Base-by-base conservation (phyloP, 37 sponge, comb jelly and placozoan species). In the Ianthella basta region DNA sequence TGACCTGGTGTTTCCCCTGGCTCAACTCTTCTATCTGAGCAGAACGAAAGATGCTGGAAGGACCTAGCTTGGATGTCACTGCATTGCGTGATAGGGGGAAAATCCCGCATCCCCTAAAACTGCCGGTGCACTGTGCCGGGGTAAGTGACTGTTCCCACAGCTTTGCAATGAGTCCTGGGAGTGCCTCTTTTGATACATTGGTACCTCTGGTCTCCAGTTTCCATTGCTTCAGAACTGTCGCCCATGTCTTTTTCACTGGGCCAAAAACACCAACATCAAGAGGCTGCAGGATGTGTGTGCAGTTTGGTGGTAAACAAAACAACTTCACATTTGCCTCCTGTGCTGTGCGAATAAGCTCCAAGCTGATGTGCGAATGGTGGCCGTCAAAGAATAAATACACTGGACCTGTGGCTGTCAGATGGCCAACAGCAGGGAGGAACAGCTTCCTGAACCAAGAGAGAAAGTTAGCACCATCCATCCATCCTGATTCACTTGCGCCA, bases 141-240 rank as follows among this genome's bases (percentile, higher is more conserved):
- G n/a, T n/a, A n/a, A n/a, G n/a, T n/a, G n/a, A n/a, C n/a, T n/a
- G 35, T 19, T 72, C 50, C 85, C 85, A 85, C 14, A 75, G 64
- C 21, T 54, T 12, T 20, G 78, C 40, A 23, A 85, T 18, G 36
- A 75, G 44, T 2, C 15, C 12, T 24, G 84, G 56, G 56, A 83
- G 69, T 8, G 3, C n/a, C 4, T 27, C 34, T 25, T 69, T 83
- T 10, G 30, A 30, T 4, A 59, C 85, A 20, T 74, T 84, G 50
- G 20, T 41, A 34, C 33, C 85, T 35, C 27, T 54, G 35, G 73
- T 72, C 36, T 72, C 16, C n/a, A 10, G 3, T 23, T 24, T 75
- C 10, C 6, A 75, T 12, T 75, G 23, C 53, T 75, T 18, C 14
- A 75, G 53, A 10, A 75, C 13, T 50, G 14, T 75, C 53, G 1